Conservation (phyloP, 2,797 vertebrate genomes). For the Glyptemys insculpta region DNA sequence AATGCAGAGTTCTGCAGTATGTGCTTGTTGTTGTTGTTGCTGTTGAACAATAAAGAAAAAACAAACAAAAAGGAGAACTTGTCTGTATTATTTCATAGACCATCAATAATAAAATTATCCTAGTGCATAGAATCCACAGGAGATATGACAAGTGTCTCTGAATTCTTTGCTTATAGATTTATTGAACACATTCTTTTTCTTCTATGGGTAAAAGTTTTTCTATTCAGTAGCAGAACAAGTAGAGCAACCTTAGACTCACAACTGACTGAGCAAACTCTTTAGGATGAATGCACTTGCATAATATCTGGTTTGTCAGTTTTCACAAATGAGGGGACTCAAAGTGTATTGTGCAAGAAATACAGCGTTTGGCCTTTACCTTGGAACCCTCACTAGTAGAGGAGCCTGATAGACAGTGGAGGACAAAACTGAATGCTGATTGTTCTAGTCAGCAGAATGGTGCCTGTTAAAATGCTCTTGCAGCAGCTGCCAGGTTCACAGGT, state of each 20-base stretch:
- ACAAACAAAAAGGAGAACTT: not conserved
- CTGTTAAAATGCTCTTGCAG: not conserved
- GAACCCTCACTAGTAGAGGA: not conserved
- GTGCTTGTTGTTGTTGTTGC: not conserved
- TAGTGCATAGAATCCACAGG: not conserved
- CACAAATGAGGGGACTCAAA: not conserved
- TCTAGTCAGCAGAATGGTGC: not conserved
- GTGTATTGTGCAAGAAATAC: not conserved
- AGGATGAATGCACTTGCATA: not conserved
- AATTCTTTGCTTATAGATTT: not conserved
- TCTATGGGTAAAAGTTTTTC: not conserved
- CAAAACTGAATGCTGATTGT: not conserved
- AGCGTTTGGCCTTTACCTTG: not conserved
- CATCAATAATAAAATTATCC: not conserved
- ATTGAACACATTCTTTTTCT: not conserved
- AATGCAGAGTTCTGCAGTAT: not conserved
- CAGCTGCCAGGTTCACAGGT: not conserved
- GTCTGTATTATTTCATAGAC: not conserved
- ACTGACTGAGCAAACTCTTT: not conserved
- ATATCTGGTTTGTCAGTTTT: not conserved
- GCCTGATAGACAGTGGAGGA: not conserved
- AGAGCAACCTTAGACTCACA: not conserved
- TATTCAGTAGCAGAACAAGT: not conserved
- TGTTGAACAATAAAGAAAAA: not conserved
- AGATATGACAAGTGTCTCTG: not conserved